Percentiles rank a stretch among this genome's conserved stretches.
phyloP scores from a whole-genome alignment of 2,797 vertebrate species.

The Australoheros facetus region DNA sequence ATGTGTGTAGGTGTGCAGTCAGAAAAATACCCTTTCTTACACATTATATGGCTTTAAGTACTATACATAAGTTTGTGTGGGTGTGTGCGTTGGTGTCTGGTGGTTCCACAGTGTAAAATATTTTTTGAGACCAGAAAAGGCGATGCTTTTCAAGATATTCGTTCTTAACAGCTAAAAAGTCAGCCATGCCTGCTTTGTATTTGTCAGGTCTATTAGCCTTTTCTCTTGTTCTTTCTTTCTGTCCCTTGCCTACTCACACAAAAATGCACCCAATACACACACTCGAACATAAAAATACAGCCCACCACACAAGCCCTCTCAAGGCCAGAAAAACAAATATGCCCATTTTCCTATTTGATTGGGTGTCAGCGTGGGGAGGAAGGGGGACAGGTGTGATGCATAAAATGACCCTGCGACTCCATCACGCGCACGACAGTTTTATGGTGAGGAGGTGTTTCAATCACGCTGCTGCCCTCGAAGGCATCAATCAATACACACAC shows the following conservation, averaged over 20 bases:
- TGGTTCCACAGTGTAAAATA: background rate
- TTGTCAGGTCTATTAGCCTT: background rate
- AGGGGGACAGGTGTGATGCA: conserved; percentile 81
- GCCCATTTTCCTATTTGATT: conserved; percentile 81
- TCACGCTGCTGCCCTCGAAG: conserved; percentile 70
- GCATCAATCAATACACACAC: conserved; percentile 74
- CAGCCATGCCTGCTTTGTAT: background rate
- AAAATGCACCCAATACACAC: conserved; percentile 16
- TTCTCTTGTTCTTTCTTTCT: conserved; percentile 7
- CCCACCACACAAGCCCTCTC: conserved; percentile 60
- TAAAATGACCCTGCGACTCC: conserved; percentile 80
- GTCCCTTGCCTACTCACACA: conserved; percentile 21
- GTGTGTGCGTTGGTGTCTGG: too few relatives aligned
- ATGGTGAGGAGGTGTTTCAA: conserved; percentile 81
- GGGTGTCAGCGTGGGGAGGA: conserved; percentile 72
- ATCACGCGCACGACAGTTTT: conserved; percentile 81
- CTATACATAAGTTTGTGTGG: background rate
- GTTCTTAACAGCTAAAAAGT: conserved; percentile 9
- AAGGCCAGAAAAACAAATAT: conserved; percentile 85
- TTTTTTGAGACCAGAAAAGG: background rate
- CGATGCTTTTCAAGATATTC: background rate
- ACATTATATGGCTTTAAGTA: background rate
- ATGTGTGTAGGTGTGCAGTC: background rate
- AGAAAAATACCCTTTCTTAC: background rate
- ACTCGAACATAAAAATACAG: conserved; percentile 39